Base-by-base conservation (phyloP, 2,888 invertebrate species). In the Eupithecia centaureata region DNA sequence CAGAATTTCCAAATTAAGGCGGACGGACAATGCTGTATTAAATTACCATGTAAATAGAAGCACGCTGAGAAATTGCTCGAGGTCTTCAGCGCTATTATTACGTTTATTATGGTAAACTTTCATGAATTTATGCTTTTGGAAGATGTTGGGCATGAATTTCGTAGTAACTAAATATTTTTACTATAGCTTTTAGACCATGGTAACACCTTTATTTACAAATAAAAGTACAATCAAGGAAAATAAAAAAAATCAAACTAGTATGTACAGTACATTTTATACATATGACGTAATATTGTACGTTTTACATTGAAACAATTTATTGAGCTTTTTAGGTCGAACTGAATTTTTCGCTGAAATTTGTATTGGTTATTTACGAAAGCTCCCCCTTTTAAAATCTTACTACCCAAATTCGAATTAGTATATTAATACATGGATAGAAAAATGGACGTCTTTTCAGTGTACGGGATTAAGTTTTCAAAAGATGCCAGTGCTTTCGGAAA, bases 11-110 rank as follows among this genome's bases (percentile, higher is more conserved):
- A 70, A 73, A 72, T 76, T 67, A 74, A 65, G 69, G 73, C 71
- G 63, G 70, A 65, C 73, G 65, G 72, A 68, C 71, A 75, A 72
- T 71, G 64, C 63, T 73, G 65, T 74, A 74, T 76, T 76, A 76
- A 76, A 74, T 73, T 74, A 72, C 72, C 71, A 66, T 61, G 70
- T 68, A 74, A 73, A 72, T 71, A 75, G 64, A 61, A 63, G 62
- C 62, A 47, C 65, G 68, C 60, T 66, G 70, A 73, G 68, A 68
- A 70, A 68, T 71, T 57, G 71, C 65, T 57, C 63, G 32, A 56
- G 62, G 56, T 71, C 60, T 65, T 68, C 67, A 47, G 61, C 25
- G 61, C 51, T 64, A 35, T 65, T 65, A 65, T 69, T 63, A 52
- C 25, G 35, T 54, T 30, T 56, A 28, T 18, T 56, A 56, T 28